Evolutionary conservation across 2,888 invertebrate genomes (phyloP).

Genomic region (Sinhomidia bicolor): DNA sequence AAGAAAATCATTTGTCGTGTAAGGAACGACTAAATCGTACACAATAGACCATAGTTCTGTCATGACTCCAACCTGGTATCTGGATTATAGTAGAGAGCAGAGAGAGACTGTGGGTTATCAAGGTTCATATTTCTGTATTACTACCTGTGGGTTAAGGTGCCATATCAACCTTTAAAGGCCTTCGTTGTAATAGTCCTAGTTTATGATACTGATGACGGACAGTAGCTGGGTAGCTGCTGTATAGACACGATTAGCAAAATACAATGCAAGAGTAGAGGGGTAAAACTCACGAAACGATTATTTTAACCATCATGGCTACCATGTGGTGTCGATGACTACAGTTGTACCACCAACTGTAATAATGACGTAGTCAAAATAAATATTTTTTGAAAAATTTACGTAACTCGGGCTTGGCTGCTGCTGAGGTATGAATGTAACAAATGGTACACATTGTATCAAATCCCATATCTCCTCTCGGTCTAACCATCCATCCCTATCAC

Average conservation of each 20-base stretch:
- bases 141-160: conserved; percentile 38
- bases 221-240: background rate
- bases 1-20: too few relatives aligned
- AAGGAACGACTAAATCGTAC: background rate
- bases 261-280: background rate
- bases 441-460: background rate
- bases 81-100: conserved; percentile 3
- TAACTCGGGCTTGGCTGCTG: conserved; percentile 54
- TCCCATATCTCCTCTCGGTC: too few relatives aligned
- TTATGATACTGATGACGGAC: conserved; percentile 34
- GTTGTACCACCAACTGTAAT: conserved; percentile 42
- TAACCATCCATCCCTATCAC: too few relatives aligned
- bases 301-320: conserved; percentile 44
- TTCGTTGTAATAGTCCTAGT: background rate
- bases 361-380: conserved; percentile 15
- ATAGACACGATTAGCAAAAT: background rate
- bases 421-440: conserved; percentile 20
- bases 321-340: conserved; percentile 22
- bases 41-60: background rate
- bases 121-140: conserved; percentile 37
- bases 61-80: conserved; percentile 1
- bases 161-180: conserved; percentile 46
- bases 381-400: conserved; percentile 56
- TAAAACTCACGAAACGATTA: conserved; percentile 24
- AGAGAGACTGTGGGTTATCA: conserved; percentile 26